A percentile compares a stretch with the other conserved stretches of the same genome.
These are phyloP conservation scores for Enteromius treurensis DNA, from an alignment of 2,797 vertebrate species.

Conservation along the genomic window DNA sequence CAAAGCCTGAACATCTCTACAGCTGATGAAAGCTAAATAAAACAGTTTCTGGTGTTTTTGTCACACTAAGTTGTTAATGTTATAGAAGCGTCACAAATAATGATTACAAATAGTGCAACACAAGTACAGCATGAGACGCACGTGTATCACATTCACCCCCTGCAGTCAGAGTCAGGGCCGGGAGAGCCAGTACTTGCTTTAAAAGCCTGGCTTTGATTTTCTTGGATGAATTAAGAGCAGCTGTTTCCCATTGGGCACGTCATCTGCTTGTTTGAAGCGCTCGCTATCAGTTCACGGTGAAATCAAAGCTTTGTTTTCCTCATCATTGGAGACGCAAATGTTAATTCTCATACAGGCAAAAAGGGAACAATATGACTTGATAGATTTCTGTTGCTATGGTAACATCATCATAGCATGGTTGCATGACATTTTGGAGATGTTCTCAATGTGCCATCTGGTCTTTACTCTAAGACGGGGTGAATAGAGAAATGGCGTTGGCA, in stretches of 20 bases:
- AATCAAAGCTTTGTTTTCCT: conserved; percentile 32
- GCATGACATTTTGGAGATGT: conserved; percentile 29
- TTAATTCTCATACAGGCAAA: conserved; percentile 31
- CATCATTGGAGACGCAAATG: conserved; percentile 9
- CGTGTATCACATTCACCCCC: conserved; percentile 2
- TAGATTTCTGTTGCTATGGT: conserved; percentile 48
- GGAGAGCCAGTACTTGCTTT: background rate
- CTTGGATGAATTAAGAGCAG: conserved; percentile 50
- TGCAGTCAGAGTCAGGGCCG: background rate
- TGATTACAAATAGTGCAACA: conserved; percentile 7
- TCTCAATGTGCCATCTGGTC: conserved; percentile 44
- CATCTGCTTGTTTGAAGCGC: conserved; percentile 19
- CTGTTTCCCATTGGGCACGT: conserved; percentile 39
- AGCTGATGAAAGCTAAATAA: background rate
- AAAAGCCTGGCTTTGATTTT: conserved; percentile 37
- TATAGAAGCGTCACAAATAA: background rate
- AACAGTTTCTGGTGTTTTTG: background rate
- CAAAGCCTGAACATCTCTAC: background rate
- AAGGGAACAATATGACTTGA: conserved; percentile 25
- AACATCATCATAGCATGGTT: conserved; percentile 34
- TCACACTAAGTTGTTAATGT: background rate
- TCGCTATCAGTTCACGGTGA: conserved; percentile 18
- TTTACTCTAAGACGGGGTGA: conserved; percentile 20
- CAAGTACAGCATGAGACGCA: conserved; percentile 1
- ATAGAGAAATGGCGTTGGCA: conserved; percentile 2